Percentiles rank a stretch among this genome's conserved stretches.
Evolutionary conservation across 2,113 vertebrate species (phyloP).

Genomic region (Leptobrachium leishanense): DNA sequence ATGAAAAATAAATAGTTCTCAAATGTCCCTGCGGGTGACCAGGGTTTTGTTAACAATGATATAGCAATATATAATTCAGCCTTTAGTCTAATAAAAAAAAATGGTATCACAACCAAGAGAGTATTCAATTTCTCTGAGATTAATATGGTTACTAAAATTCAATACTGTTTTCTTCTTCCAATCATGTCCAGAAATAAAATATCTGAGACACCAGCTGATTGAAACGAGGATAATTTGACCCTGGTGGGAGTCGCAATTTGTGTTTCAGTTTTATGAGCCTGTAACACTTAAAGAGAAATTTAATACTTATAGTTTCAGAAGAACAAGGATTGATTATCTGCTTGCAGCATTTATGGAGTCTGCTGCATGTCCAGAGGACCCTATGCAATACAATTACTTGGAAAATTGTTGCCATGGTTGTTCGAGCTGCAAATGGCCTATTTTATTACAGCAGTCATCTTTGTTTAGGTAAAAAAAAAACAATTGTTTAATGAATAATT

Average conservation of each 20-base stretch:
- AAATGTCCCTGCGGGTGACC: constrained; percentile 9
- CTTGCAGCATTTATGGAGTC: constrained; percentile 39
- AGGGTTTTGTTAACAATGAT: constrained; percentile 20
- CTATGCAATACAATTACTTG: constrained; percentile 20
- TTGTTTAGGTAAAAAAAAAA: background rate
- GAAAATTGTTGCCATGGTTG: constrained; percentile 12
- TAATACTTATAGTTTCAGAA: constrained; percentile 45
- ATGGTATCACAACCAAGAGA: constrained; percentile 31
- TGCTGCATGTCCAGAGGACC: constrained; percentile 17
- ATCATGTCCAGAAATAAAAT: constrained; percentile 41
- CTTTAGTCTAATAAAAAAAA: constrained; percentile 29
- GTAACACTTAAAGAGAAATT: constrained; percentile 43
- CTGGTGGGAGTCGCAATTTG: constrained; percentile 45
- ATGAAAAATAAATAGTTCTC: constrained; percentile 3
- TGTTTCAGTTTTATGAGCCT: constrained; percentile 46
- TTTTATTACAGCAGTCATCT: background rate
- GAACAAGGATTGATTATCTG: constrained; percentile 25
- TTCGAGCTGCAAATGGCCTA: background rate
- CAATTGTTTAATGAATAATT: too few relatives aligned
- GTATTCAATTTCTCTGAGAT: constrained; percentile 45
- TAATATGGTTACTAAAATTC: constrained; percentile 46
- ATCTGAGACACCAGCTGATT: constrained; percentile 47
- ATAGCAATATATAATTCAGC: constrained; percentile 39
- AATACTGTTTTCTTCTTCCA: background rate
- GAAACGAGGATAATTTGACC: constrained; percentile 47